These are phyloP conservation scores for Podocnemis expansa DNA, from an alignment of 2,113 vertebrate species.

Conservation along the genomic window DNA sequence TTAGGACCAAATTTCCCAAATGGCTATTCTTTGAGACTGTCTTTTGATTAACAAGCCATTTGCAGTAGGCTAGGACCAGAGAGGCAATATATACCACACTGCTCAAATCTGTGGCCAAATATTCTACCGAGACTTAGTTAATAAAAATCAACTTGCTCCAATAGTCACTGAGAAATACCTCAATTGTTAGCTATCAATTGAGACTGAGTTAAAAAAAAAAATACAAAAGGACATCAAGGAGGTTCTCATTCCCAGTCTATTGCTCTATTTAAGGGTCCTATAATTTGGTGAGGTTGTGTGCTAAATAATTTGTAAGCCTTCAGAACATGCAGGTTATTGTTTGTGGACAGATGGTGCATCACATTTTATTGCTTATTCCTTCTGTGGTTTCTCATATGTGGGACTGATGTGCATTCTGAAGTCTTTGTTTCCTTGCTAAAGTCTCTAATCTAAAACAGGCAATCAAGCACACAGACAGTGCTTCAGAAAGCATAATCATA, in stretches of 20 bases:
- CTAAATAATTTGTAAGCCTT: constrained; percentile 90
- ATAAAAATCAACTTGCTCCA: constrained; percentile 75
- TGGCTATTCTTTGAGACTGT: constrained; percentile 62
- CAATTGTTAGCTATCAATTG: constrained; percentile 74
- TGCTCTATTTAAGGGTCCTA: constrained; percentile 75
- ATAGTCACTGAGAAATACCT: constrained; percentile 75
- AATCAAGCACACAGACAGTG: constrained; percentile 81
- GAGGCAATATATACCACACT: constrained; percentile 39
- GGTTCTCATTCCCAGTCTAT: constrained; percentile 64
- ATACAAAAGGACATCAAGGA: constrained; percentile 74
- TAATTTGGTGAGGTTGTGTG: constrained; percentile 83
- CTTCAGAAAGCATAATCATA: constrained; percentile 80
- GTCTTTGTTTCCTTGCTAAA: constrained; percentile 85
- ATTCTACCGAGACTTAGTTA: constrained; percentile 54
- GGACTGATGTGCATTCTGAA: constrained; percentile 81
- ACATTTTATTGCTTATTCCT: constrained; percentile 94
- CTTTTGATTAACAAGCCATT: constrained; percentile 76
- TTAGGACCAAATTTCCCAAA: constrained; percentile 65
- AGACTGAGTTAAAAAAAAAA: constrained; percentile 45
- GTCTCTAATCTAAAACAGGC: constrained; percentile 85
- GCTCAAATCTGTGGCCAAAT: constrained; percentile 56
- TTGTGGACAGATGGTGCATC: constrained; percentile 92
- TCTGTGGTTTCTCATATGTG: constrained; percentile 87
- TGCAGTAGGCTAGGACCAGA: constrained; percentile 59
- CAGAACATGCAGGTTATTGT: constrained; percentile 90